Base-by-base conservation (phyloP, 2,888 invertebrate species). In the Melinaea menophilus region DNA sequence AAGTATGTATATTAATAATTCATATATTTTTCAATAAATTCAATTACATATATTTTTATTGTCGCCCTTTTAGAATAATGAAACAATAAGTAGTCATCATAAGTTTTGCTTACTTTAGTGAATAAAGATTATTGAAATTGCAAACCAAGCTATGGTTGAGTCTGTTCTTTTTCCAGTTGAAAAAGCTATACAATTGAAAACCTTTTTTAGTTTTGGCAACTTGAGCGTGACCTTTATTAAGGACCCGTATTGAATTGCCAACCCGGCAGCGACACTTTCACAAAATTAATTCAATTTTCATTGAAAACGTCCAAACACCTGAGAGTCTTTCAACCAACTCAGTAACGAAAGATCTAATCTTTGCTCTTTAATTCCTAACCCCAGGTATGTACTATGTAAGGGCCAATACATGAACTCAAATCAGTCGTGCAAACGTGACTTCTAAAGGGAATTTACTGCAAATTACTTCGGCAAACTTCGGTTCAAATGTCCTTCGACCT, bases 311-410 rank as follows among this genome's bases (percentile, higher is more conserved):
- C 34, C 58, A 37, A 58, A 58, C 55, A 47, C 47, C 62, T 58
- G 58, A 60, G 59, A 57, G 22, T 22, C 47, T 63, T 61, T 61
- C 73, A 74, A 76, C 80, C 79, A 79, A 9, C 74, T 77, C 73
- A 71, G 77, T 80, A 84, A 82, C 76, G 79, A 80, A 80, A 82
- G 83, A 86, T 84, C 77, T 82, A 81, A 85, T 86, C 85, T 82
- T 56, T 71, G 59, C 70, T 68, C 72, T 76, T 81, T 78, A 74
- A 76, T 74, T 73, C 71, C 58, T 66, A 61, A 66, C 60, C 63
- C 64, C 61, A 65, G 64, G 64, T 67, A 59, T 62, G 34, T 61
- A 56, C 54, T 59, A 37, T 12, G 55, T 54, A 55, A 54, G 57
- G 47, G 34, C 54, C 54, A 63, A 56, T 59, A 63, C 61, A 51